These are phyloP conservation scores for Hemaris fuciformis DNA, from an alignment of 2,888 invertebrate species.

Conservation along the genomic window DNA sequence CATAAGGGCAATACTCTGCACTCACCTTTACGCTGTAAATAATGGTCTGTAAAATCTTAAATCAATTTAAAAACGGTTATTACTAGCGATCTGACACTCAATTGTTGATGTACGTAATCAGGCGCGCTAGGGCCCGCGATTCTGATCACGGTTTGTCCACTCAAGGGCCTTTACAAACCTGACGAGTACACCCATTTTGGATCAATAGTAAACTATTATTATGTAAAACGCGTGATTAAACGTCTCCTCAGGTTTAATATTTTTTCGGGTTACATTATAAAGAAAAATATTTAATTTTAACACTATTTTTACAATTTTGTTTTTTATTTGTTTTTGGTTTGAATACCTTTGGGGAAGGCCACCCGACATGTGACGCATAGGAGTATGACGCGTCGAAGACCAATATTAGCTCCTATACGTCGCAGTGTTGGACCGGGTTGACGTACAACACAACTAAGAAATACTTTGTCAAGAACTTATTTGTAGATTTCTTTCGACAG, in stretches of 20 bases:
- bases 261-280: background rate
- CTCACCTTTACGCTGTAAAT: slow-evolving; percentile 29
- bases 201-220: slow-evolving; percentile 13
- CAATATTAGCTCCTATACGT: no score
- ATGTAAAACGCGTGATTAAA: background rate
- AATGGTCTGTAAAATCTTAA: slow-evolving; percentile 63
- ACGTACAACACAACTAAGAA: no score
- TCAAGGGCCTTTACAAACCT: background rate
- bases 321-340: background rate
- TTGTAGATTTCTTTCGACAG: no score
- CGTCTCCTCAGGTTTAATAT: background rate
- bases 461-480: no score
- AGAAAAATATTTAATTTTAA: background rate
- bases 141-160: background rate
- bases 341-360: no score
- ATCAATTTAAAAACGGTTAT: slow-evolving; percentile 64
- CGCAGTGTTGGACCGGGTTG: no score
- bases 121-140: background rate
- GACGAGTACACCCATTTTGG: background rate
- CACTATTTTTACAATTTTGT: background rate
- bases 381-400: no score
- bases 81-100: slow-evolving; percentile 32
- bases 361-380: no score
- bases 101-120: slow-evolving; percentile 18
- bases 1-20: background rate